Evolutionary conservation across 2,888 invertebrate species (phyloP).

Genomic region (Rhagophthalmus giganteus): DNA sequence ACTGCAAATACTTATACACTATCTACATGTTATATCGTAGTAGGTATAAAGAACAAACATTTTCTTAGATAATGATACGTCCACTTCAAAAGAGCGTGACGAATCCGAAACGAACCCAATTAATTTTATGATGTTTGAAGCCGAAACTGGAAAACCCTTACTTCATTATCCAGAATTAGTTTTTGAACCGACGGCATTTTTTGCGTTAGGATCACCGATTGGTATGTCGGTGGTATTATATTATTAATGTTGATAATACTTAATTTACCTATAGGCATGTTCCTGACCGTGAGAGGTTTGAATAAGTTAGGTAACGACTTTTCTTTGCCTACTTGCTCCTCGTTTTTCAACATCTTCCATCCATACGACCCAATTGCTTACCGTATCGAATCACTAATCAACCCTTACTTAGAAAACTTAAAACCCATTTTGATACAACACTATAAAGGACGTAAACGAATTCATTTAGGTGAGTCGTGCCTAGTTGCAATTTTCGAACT

Average conservation of each 20-base stretch:
- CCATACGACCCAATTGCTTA: constrained; percentile 95
- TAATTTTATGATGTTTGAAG: constrained; percentile 69
- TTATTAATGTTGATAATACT: constrained; percentile 4
- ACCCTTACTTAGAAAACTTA: constrained; percentile 69
- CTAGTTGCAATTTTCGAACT: no score
- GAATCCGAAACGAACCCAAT: no score
- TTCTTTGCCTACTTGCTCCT: constrained; percentile 83
- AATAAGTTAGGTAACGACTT: constrained; percentile 83
- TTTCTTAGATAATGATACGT: no score
- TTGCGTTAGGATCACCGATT: constrained; percentile 92
- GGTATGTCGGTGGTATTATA: constrained; percentile 58
- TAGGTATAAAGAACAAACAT: no score
- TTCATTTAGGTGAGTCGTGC: constrained; percentile 76
- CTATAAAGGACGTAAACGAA: constrained; percentile 93
- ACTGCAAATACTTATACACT: no score
- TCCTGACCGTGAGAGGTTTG: constrained; percentile 90
- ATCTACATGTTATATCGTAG: no score
- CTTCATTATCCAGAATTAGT: constrained; percentile 78
- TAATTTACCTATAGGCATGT: constrained; percentile 76
- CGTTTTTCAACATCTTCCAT: constrained; percentile 96
- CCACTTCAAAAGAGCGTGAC: no score
- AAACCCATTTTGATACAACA: constrained; percentile 91
- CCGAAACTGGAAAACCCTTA: constrained; percentile 76
- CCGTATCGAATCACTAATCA: constrained; percentile 87
- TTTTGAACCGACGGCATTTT: constrained; percentile 82